Conservation (phyloP, 2,888 invertebrate species). For the Hirtodrosophila alboralis region DNA sequence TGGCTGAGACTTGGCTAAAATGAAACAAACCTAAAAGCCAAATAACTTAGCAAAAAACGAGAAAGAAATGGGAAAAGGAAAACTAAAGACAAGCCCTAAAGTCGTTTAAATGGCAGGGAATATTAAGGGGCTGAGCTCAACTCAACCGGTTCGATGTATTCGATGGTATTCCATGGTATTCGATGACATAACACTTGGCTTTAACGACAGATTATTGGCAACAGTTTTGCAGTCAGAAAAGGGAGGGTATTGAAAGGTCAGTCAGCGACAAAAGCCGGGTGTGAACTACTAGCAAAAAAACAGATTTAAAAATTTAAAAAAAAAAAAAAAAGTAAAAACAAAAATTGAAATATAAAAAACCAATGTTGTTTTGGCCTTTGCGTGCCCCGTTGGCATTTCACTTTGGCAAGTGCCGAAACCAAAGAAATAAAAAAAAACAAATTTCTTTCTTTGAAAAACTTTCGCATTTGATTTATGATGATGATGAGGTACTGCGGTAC, state of each 20-base stretch:
- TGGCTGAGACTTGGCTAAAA: constrained; percentile 14
- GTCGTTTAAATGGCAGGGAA: constrained; percentile 53
- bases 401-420: constrained; percentile 49
- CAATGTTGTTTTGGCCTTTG: constrained; percentile 39
- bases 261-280: constrained; percentile 47
- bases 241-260: constrained; percentile 44
- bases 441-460: constrained; percentile 53
- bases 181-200: constrained; percentile 73
- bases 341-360: constrained; percentile 17
- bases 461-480: constrained; percentile 65
- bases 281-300: constrained; percentile 55
- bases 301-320: constrained; percentile 7
- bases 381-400: constrained; percentile 64
- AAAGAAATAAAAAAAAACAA: constrained; percentile 42
- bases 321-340: constrained; percentile 9
- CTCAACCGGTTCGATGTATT: constrained; percentile 57
- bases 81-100: constrained; percentile 53
- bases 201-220: constrained; percentile 68
- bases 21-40: constrained; percentile 10
- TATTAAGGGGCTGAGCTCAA: constrained; percentile 44
- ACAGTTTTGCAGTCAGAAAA: constrained; percentile 30
- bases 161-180: too few relatives aligned
- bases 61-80: constrained; percentile 40
- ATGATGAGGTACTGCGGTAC: constrained; percentile 11
- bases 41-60: constrained; percentile 8